Evolutionary conservation across 2,113 vertebrate species (phyloP), one percentile per base, ranked within the genome.

Genomic region (Cricetomys ansorgei): DNA sequence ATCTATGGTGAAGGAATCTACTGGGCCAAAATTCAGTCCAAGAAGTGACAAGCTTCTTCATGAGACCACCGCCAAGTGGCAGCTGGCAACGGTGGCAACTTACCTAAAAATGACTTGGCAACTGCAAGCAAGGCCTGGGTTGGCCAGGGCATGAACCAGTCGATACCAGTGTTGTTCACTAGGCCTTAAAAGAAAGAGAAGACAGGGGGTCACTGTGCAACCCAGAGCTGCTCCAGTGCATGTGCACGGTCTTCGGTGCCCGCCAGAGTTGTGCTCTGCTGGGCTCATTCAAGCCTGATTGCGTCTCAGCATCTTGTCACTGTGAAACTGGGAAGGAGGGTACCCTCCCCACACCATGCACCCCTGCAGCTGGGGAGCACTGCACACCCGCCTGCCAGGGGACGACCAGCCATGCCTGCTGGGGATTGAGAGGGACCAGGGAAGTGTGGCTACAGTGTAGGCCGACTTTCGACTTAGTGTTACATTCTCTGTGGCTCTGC

Each of bases 131-230:
- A 98, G 4, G 99, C 99, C 96, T 99, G 99, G 3, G 98, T 72
- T 0, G 99, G 99, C 99, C 99, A 99, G 2, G 99, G 99, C 97
- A 99, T 98, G 98, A 99, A 99, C 99, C 99, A 99, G 97, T 99
- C 99, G 13, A 99, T 99, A 4, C 99, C 99, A 50, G 99, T 99
- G 97, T 99, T 99, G 96, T 99, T 99, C 93, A 99, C 99, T 83
- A 99, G 98, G 92, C 99, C 99, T 99, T 96, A 92, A 97, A 45
- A 89, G 85, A 98, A 92, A 96, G 12, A 7, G 83, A 8, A 0
- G 59, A 53, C 81, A 5, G 96, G 79, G 50, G 79, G 53, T 5
- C 53, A 1, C 5, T 53, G 37, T 69, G 77, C n/a, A 0, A 8
- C 55, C 86, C 23, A 0, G 1, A 75, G 50, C 43, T 1, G 0